phyloP scores from a whole-genome alignment of 2,888 invertebrate species.

The Dyspetes luteomarginatus region DNA sequence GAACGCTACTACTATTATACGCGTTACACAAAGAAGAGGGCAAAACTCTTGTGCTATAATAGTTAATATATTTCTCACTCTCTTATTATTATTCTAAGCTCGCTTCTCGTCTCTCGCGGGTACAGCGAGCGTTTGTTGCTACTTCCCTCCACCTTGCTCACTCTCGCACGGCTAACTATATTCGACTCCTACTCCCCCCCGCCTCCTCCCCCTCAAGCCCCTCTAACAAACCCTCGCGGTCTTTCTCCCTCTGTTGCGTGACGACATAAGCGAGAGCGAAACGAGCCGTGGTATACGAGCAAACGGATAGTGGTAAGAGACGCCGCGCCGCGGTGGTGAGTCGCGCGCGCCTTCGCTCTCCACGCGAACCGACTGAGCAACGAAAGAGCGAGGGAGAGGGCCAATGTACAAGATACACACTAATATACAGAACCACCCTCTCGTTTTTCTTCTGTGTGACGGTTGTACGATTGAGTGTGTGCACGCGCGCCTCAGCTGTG shows the following conservation, averaged over 20 bases:
- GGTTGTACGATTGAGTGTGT: conserved; percentile 1
- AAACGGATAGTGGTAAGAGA: conserved; percentile 25
- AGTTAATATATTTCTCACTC: conserved; percentile 59
- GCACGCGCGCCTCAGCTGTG: conserved; percentile 53
- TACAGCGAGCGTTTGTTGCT: conserved; percentile 27
- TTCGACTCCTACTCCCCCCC: conserved; percentile 42
- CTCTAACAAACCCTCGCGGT: conserved; percentile 32
- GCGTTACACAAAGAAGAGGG: conserved; percentile 7
- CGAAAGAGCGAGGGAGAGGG: too few relatives aligned
- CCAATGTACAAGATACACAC: too few relatives aligned
- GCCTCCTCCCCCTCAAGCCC: conserved; percentile 63
- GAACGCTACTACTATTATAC: conserved; percentile 40
- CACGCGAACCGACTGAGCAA: background rate
- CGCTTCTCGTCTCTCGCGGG: conserved; percentile 59
- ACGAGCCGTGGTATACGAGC: conserved; percentile 55
- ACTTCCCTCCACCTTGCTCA: conserved; percentile 49
- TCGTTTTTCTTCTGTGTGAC: background rate
- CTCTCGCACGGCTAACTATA: conserved; percentile 21
- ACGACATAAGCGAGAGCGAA: conserved; percentile 66
- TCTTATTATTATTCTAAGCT: conserved; percentile 60
- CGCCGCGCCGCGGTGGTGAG: conserved; percentile 34
- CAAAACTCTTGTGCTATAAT: conserved; percentile 50
- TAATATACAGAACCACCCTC: too few relatives aligned
- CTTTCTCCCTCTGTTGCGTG: conserved; percentile 29
- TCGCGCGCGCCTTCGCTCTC: conserved; percentile 37